Conservation (phyloP, 2,113 vertebrate species). For the Syngnathus floridae region DNA sequence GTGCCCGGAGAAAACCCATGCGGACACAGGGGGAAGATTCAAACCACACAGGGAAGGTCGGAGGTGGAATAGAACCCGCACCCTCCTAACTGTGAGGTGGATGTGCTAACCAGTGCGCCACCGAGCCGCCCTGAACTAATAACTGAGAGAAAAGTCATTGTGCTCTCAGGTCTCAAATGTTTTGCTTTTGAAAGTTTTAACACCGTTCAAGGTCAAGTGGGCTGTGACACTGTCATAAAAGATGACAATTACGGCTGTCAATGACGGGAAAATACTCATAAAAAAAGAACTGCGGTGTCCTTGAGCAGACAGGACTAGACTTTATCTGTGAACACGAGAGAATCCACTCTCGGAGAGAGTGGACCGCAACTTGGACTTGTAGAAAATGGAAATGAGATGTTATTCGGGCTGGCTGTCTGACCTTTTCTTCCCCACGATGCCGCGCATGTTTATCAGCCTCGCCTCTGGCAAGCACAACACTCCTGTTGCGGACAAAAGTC, state of each 20-base stretch:
- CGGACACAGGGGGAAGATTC: too few relatives aligned
- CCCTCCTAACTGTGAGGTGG: too few relatives aligned
- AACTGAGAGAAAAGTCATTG: too few relatives aligned
- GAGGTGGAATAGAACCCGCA: too few relatives aligned
- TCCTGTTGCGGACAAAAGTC: slow-evolving; percentile 14
- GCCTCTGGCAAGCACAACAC: slow-evolving; percentile 14
- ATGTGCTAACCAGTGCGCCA: too few relatives aligned
- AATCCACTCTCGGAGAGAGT: slow-evolving; percentile 1
- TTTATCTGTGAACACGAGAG: slow-evolving; percentile 15
- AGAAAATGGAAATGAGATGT: slow-evolving; percentile 25
- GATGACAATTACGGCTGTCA: not conserved
- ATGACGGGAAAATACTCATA: not conserved
- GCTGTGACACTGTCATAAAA: not conserved
- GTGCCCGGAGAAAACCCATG: too few relatives aligned
- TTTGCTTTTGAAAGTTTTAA: not conserved
- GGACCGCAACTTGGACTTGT: not conserved
- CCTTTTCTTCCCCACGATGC: not conserved
- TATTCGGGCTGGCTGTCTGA: slow-evolving; percentile 17
- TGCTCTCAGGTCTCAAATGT: not conserved
- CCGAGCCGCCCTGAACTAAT: too few relatives aligned
- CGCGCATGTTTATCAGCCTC: slow-evolving; percentile 25
- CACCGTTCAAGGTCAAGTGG: slow-evolving; percentile 14
- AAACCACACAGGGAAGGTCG: too few relatives aligned
- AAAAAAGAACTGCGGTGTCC: slow-evolving; percentile 1
- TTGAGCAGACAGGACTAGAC: slow-evolving; percentile 13